Base-by-base conservation (phyloP, 2,888 invertebrate genomes). In the Conops quadrifasciatus region DNA sequence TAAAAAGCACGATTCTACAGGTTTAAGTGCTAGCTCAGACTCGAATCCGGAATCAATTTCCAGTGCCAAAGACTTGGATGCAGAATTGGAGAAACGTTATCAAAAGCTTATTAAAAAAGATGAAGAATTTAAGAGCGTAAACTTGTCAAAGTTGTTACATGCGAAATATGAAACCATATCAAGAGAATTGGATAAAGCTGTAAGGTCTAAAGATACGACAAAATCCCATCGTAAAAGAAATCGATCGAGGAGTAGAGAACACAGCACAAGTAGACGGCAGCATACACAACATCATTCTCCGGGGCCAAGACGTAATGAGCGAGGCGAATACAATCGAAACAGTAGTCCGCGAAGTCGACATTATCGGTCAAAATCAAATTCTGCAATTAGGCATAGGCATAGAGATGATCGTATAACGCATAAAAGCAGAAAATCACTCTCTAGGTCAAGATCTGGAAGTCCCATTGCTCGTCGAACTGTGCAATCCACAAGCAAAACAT, bases 71-170 rank as follows among this genome's bases (percentile, higher is more conserved):
- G 88, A 90, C 78, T 85, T 94, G 21, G 93, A 93, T 82, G 88
- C 89, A 74, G 88, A 92, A 77, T 86, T 94, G 68, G 90, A 92
- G 76, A 90, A 89, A 74, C 93, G 92, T 81, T 90, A 91, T 72
- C 91, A 89, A 81, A 90, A 91, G 74, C 84, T 93, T 1, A 51
- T 76, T 9, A 76, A 77, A 16, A 75, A 78, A 11, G 79, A 80
- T 2, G 81, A 84, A 2, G 73, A 76, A 5, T 74, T 78, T 24
- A 78, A 77, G 2, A 82, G 83, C 1, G 67, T 83, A 15, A 82
- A 83, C 74, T 75, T 86, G 19, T 83, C 82, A 63, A 83, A 83
- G 53, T 70, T 86, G 7, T 71, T 86, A 16, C 82, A 84, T 73
- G 83, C 82, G 28, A 86, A 87, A 73, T 87, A 84, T 71, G 80